Evolutionary conservation across 1,140 invertebrate species (phyloP).

Genomic region (Ladona fulva): DNA sequence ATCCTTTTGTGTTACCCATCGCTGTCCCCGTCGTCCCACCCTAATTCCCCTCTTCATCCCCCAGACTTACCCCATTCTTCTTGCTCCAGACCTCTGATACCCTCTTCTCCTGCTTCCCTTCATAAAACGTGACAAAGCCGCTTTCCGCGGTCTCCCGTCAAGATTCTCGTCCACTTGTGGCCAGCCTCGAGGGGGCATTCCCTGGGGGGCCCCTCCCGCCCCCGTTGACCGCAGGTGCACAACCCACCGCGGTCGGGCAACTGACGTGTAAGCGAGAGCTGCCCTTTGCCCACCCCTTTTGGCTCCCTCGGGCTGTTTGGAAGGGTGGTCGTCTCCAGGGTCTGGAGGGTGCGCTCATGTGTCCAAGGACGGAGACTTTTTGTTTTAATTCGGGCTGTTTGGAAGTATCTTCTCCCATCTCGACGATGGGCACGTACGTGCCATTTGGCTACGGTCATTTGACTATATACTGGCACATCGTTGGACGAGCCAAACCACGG

Average conservation of each 20-base stretch:
- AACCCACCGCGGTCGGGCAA: neutral
- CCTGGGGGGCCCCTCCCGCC: slow-evolving; percentile 28
- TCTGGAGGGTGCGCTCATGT: too few species aligned
- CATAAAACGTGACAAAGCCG: neutral
- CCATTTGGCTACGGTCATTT: too few species aligned
- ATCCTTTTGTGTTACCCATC: neutral
- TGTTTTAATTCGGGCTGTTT: too few species aligned
- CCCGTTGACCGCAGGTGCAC: slow-evolving; percentile 33
- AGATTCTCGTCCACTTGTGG: neutral
- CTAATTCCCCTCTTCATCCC: neutral
- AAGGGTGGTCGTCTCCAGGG: too few species aligned
- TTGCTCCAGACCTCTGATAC: neutral
- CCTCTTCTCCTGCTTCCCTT: neutral
- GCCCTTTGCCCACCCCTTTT: slow-evolving; percentile 19
- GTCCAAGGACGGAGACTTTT: too few species aligned
- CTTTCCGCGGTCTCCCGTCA: neutral
- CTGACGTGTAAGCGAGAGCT: slow-evolving; percentile 25
- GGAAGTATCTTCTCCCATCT: too few species aligned
- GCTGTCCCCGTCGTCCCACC: neutral
- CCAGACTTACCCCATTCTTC: neutral
- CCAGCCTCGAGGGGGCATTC: neutral
- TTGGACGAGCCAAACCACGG: too few species aligned
- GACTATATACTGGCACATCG: too few species aligned
- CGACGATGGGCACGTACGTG: too few species aligned
- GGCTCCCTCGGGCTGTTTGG: too few species aligned